Conservation (phyloP, 2,888 invertebrate genomes). For the Mesoligia furuncula region DNA sequence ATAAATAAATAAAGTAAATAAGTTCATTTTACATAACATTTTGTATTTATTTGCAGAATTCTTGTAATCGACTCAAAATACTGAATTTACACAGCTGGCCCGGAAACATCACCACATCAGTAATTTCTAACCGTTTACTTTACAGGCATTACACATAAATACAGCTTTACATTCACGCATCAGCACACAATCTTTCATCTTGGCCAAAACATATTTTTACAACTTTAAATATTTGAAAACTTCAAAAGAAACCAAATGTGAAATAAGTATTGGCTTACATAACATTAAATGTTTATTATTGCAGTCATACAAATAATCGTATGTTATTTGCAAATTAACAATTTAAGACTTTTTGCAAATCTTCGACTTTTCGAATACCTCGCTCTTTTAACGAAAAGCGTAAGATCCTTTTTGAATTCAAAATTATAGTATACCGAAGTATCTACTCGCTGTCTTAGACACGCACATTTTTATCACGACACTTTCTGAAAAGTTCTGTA, state of each 20-base stretch:
- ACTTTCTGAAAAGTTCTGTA: neutral
- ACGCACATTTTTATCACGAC: neutral
- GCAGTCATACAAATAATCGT: neutral
- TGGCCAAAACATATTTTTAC: constrained; percentile 42
- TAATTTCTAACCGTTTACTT: constrained; percentile 22
- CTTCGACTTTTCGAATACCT: neutral
- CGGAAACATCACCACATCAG: constrained; percentile 9
- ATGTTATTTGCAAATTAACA: constrained; percentile 4
- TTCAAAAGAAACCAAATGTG: constrained; percentile 38
- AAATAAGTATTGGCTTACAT: constrained; percentile 17
- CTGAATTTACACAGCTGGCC: constrained; percentile 12
- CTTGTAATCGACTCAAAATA: neutral
- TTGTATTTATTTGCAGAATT: neutral
- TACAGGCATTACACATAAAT: constrained; percentile 32
- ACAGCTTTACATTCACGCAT: constrained; percentile 14
- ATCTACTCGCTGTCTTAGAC: neutral
- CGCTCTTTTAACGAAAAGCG: neutral
- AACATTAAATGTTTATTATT: constrained; percentile 23
- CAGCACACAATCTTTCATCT: constrained; percentile 40
- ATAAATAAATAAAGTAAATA: neutral
- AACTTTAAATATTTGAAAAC: constrained; percentile 34
- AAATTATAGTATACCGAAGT: too few species aligned
- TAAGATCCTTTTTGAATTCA: neutral
- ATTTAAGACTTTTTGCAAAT: neutral
- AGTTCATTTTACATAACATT: neutral